A percentile compares a stretch with the other conserved stretches of the same genome.
Evolutionary conservation across 2,888 invertebrate genomes (phyloP).

Genomic region (Thumatha senex): DNA sequence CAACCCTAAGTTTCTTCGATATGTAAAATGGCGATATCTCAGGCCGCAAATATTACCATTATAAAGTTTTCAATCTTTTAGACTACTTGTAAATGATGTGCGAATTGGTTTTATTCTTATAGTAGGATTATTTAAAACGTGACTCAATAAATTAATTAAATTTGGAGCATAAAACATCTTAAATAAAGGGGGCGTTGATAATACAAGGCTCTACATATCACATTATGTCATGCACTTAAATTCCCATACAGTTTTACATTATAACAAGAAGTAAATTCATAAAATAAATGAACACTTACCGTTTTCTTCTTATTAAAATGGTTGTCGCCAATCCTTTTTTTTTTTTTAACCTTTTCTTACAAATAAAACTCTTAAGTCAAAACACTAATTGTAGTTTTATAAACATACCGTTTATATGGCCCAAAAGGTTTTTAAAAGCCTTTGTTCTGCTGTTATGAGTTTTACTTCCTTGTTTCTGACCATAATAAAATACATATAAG

Average conservation of each 20-base stretch:
- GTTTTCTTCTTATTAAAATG: conserved; percentile 5
- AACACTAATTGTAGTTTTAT: too few species aligned
- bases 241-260: conserved; percentile 7
- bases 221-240: conserved; percentile 5
- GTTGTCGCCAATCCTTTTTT: conserved; percentile 1
- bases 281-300: conserved; percentile 8
- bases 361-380: too few species aligned
- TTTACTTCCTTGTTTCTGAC: too few species aligned
- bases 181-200: conserved; percentile 7
- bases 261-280: conserved; percentile 5
- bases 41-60: conserved; percentile 5
- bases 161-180: neutral
- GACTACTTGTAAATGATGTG: conserved; percentile 8
- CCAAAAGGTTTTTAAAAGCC: too few species aligned
- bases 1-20: neutral
- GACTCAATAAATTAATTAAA: conserved; percentile 1
- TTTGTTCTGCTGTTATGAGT: too few species aligned
- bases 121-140: conserved; percentile 6
- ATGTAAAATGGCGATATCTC: neutral
- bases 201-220: conserved; percentile 1
- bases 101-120: conserved; percentile 6
- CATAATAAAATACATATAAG: too few species aligned
- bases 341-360: too few species aligned
- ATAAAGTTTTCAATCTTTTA: conserved; percentile 6
- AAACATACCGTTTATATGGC: too few species aligned